Conservation (phyloP, 1,140 invertebrate genomes). For the Papilio dardanus region DNA sequence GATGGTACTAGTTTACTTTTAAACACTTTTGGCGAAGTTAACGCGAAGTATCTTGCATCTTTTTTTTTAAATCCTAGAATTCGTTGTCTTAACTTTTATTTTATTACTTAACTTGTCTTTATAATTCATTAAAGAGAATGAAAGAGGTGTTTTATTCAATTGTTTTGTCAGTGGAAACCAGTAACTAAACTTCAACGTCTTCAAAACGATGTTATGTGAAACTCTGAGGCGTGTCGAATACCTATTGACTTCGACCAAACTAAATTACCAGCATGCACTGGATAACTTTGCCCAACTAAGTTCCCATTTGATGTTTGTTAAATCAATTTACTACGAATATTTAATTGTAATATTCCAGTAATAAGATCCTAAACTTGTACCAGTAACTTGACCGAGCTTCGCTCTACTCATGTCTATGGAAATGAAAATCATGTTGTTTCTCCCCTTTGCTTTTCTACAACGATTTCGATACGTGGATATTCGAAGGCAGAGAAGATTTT, state of each 20-base stretch:
- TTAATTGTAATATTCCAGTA: neutral
- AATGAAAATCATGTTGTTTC: too few species aligned
- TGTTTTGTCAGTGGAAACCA: neutral
- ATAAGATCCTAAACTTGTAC: neutral
- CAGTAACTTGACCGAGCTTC: neutral
- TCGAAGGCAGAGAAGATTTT: too few species aligned
- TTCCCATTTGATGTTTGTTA: slow-evolving; percentile 9
- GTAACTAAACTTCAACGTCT: neutral
- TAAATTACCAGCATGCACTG: slow-evolving; percentile 11
- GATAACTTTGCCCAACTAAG: neutral
- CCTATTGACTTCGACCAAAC: slow-evolving; percentile 22
- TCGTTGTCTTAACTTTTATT: too few species aligned
- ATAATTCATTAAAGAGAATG: neutral
- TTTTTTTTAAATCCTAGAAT: neutral
- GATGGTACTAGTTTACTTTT: too few species aligned
- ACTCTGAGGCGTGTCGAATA: neutral
- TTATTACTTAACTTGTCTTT: too few species aligned
- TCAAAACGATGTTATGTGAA: neutral
- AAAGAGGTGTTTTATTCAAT: neutral
- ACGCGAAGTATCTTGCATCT: neutral
- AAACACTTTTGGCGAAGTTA: too few species aligned
- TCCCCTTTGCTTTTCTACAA: too few species aligned
- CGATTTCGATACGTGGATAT: too few species aligned
- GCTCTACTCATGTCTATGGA: neutral
- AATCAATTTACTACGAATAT: slow-evolving; percentile 3